Evolutionary conservation across 2,113 vertebrate species (phyloP), one percentile per base, ranked within the genome.

Genomic region (Triplophysa tibetana): DNA sequence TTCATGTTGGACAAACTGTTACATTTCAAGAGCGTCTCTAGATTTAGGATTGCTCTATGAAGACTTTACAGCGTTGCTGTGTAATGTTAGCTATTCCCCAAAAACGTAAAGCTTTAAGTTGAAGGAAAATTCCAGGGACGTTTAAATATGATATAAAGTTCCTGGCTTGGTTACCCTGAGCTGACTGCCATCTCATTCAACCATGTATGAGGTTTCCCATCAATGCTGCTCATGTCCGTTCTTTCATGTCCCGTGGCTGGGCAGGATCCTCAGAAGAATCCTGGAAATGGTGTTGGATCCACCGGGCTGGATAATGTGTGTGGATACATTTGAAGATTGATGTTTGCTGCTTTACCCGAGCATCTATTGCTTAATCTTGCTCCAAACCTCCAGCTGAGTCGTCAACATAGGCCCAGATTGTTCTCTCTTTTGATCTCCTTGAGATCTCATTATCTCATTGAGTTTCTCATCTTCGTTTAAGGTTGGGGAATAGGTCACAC

Each of bases 311-410:
- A 62, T 75, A 61, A 75, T 43, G 38, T 38, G 0, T 62, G 6
- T 75, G 56, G 56, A 45, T 61, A 61, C 2, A 2, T 13, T 75
- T 62, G 38, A 75, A 75, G 72, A 75, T 48, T 75, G 56, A 75
- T 61, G 45, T 61, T 43, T 16, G 13, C 33, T 41, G 61, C 56
- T 26, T n/a, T 33, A 62, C 21, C 61, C 41, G 72, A 17, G 38
- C 72, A 62, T 75, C 58, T 75, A 4, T 62, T 75, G 56, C 56
- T 61, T 62, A 75, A 75, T 75, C 56, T 75, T 21, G 12, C 72
- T 62, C 72, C 56, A 75, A 45, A 75, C 33, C 58, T 75, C 72
- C 72, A 75, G 38, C 72, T 75, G 56, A 73, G 52, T 19, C 41
- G 56, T 75, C 58, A 45, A 38, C 21, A 19, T 75, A 38, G 61